A percentile compares a stretch with the other conserved stretches of the same genome.
Conservation (phyloP, 2,797 vertebrate genomes). For the Muraenolepis orangiensis region DNA sequence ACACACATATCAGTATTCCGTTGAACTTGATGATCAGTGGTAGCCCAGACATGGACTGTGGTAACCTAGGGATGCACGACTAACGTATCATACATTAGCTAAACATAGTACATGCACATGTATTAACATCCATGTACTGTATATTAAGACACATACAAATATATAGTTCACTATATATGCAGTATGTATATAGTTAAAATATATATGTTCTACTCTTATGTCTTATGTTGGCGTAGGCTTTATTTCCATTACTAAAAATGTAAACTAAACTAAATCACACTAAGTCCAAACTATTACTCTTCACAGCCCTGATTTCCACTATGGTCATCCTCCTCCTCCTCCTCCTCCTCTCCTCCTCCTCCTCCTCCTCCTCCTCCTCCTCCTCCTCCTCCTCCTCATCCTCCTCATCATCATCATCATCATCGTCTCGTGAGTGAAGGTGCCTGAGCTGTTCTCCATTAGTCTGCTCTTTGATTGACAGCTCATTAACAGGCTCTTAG, state of each 20-base stretch:
- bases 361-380: background rate
- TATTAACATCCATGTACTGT: background rate
- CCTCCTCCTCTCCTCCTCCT: slow-evolving; percentile 9
- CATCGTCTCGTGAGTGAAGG: slow-evolving; percentile 5
- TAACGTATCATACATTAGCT: background rate
- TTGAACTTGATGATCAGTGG: background rate
- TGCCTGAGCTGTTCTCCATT: slow-evolving; percentile 56
- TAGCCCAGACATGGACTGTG: background rate
- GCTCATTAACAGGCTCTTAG: slow-evolving; percentile 62
- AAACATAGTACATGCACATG: background rate
- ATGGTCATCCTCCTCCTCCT: background rate
- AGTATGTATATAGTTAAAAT: background rate
- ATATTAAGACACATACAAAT: background rate
- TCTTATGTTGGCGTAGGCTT: background rate
- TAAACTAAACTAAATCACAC: background rate
- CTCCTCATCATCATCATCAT: slow-evolving; percentile 10
- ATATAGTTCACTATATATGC: background rate
- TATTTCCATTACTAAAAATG: too few species aligned
- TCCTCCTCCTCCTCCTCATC: background rate
- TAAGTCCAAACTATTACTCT: background rate
- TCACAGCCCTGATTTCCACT: background rate
- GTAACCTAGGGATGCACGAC: background rate
- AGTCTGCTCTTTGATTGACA: slow-evolving; percentile 60
- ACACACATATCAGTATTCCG: background rate
- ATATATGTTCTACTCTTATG: background rate